Evolutionary conservation across 2,888 invertebrate species (phyloP).

Genomic region (Rhamphomyia laevipes): DNA sequence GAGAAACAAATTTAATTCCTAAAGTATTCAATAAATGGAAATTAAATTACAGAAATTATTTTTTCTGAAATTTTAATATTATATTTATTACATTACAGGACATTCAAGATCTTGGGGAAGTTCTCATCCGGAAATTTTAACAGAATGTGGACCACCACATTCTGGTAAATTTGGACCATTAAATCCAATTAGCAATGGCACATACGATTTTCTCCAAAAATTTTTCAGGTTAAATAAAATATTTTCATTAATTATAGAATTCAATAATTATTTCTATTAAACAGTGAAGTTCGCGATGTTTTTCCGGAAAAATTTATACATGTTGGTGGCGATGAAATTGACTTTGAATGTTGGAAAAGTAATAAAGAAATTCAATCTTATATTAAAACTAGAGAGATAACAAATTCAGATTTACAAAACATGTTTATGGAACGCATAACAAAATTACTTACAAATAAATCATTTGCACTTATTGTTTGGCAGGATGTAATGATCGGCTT

Average conservation of each 20-base stretch:
- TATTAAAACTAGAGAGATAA: slow-evolving; percentile 44
- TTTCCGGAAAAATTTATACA: slow-evolving; percentile 81
- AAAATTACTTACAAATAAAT: slow-evolving; percentile 39
- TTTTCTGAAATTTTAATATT: too few relatives aligned
- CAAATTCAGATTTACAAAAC: slow-evolving; percentile 48
- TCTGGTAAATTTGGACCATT: slow-evolving; percentile 62
- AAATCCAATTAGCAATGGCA: slow-evolving; percentile 54
- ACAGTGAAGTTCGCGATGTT: slow-evolving; percentile 41
- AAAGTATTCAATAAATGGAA: too few relatives aligned
- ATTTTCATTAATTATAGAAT: background rate
- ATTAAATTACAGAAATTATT: too few relatives aligned
- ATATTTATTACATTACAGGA: slow-evolving; percentile 44
- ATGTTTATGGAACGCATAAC: slow-evolving; percentile 54
- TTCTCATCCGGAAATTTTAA: slow-evolving; percentile 60
- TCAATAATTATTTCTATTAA: background rate
- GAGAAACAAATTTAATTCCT: too few relatives aligned
- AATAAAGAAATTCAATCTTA: slow-evolving; percentile 52
- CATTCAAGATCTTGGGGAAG: slow-evolving; percentile 82
- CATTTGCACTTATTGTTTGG: slow-evolving; percentile 56
- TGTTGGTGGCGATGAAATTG: slow-evolving; percentile 87
- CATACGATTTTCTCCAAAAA: slow-evolving; percentile 53
- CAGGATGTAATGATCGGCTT: slow-evolving; percentile 62
- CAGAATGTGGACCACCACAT: slow-evolving; percentile 50
- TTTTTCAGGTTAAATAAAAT: slow-evolving; percentile 45
- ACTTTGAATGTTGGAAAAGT: slow-evolving; percentile 64